Conservation (phyloP, 2,888 invertebrate genomes). For the Pediacus dermestoides region DNA sequence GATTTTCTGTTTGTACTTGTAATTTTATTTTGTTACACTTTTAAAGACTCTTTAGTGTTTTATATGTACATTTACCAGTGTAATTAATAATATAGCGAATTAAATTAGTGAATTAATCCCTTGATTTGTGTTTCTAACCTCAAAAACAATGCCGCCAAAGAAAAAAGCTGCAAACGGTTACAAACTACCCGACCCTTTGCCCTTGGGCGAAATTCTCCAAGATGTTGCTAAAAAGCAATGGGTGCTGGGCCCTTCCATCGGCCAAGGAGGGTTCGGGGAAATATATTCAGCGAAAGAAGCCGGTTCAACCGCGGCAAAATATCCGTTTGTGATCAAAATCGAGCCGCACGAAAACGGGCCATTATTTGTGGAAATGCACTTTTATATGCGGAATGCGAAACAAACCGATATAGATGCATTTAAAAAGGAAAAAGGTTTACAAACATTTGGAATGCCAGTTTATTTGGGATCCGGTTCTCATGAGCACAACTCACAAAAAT, state of each 20-base stretch:
- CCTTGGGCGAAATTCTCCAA: constrained; percentile 70
- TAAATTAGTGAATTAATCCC: no score
- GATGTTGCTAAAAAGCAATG: constrained; percentile 78
- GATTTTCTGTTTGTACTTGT: no score
- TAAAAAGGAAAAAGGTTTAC: constrained; percentile 63
- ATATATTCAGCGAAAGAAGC: constrained; percentile 79
- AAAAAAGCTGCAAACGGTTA: constrained; percentile 52
- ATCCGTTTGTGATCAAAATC: constrained; percentile 74
- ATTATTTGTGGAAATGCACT: constrained; percentile 89
- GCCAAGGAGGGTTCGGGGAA: constrained; percentile 90
- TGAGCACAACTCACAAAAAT: constrained; percentile 69
- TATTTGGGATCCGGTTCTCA: constrained; percentile 83
- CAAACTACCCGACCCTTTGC: constrained; percentile 68
- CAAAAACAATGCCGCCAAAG: no score
- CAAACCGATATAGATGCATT: constrained; percentile 67
- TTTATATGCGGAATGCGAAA: constrained; percentile 76
- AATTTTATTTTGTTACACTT: no score
- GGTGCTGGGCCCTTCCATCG: constrained; percentile 83
- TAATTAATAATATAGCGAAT: no score
- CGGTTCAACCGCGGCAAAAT: constrained; percentile 50
- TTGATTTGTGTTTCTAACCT: no score
- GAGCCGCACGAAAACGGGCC: constrained; percentile 93
- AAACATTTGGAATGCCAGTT: constrained; percentile 78
- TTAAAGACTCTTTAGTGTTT: no score
- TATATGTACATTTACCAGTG: no score